Percentiles rank a stretch among this genome's conserved stretches.
These are phyloP conservation scores for Pammene fasciana DNA, from an alignment of 2,888 invertebrate species.

Conservation along the genomic window DNA sequence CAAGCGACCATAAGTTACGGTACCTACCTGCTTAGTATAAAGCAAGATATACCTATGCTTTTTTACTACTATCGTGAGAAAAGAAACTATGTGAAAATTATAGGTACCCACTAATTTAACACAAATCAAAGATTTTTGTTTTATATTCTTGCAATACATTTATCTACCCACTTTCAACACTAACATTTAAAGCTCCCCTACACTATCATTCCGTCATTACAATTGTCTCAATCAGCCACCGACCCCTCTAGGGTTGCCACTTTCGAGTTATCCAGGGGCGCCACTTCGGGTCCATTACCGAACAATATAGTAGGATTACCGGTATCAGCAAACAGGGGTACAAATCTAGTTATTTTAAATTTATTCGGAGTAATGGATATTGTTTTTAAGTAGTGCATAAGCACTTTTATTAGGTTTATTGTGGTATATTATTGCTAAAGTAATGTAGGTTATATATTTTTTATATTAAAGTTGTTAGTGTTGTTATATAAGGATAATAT, in stretches of 20 bases:
- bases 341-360: constrained; percentile 48
- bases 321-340: constrained; percentile 53
- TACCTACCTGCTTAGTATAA: no score
- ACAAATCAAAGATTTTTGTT: neutral
- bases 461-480: neutral
- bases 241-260: constrained; percentile 27
- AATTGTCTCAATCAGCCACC: constrained; percentile 35
- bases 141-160: neutral
- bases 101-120: no score
- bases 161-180: constrained; percentile 13
- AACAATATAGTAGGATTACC: constrained; percentile 62
- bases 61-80: no score
- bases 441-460: neutral
- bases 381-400: constrained; percentile 32
- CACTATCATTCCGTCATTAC: constrained; percentile 32
- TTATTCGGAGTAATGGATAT: constrained; percentile 41
- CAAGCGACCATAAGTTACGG: no score
- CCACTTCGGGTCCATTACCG: constrained; percentile 56
- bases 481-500: no score
- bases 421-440: neutral
- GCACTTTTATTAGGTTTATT: constrained; percentile 25
- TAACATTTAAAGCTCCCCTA: constrained; percentile 24
- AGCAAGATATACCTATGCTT: no score
- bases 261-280: constrained; percentile 22
- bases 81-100: no score